A percentile compares a stretch with the other conserved stretches of the same genome.
These are phyloP conservation scores for Bombus cullumanus DNA, from an alignment of 1,140 invertebrate genomes.

Conservation along the genomic window DNA sequence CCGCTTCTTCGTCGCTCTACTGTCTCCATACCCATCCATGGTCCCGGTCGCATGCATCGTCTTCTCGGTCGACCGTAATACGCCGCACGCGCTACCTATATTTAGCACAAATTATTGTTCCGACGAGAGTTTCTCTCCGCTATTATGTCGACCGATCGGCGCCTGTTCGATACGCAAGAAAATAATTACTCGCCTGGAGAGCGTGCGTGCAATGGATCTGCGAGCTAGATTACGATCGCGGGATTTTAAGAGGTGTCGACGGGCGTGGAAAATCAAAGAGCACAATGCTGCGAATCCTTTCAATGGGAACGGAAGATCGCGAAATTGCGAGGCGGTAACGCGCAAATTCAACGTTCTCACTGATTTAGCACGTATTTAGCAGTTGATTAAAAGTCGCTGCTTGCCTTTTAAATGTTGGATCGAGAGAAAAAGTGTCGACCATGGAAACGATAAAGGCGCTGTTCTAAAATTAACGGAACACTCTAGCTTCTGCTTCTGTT, in stretches of 20 bases:
- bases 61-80: conserved; percentile 55
- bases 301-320: conserved; percentile 11
- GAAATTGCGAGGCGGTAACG: not conserved
- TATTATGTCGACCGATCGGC: conserved; percentile 59
- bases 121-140: conserved; percentile 66
- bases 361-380: conserved; percentile 1
- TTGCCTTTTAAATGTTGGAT: not conserved
- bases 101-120: conserved; percentile 70
- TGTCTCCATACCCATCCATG: not conserved
- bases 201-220: not conserved
- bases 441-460: not conserved
- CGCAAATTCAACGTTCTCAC: not conserved
- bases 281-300: not conserved
- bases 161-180: conserved; percentile 56
- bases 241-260: conserved; percentile 35
- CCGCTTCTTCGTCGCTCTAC: conserved; percentile 19
- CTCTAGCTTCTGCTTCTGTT: conserved; percentile 13
- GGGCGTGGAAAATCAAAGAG: conserved; percentile 5
- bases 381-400: not conserved
- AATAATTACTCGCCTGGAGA: conserved; percentile 64
- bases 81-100: conserved; percentile 68
- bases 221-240: conserved; percentile 29
- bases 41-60: not conserved
- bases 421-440: not conserved
- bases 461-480: conserved; percentile 49